These are phyloP conservation scores for Lepus timidus DNA, from an alignment of 2,113 vertebrate species.

Conservation along the genomic window DNA sequence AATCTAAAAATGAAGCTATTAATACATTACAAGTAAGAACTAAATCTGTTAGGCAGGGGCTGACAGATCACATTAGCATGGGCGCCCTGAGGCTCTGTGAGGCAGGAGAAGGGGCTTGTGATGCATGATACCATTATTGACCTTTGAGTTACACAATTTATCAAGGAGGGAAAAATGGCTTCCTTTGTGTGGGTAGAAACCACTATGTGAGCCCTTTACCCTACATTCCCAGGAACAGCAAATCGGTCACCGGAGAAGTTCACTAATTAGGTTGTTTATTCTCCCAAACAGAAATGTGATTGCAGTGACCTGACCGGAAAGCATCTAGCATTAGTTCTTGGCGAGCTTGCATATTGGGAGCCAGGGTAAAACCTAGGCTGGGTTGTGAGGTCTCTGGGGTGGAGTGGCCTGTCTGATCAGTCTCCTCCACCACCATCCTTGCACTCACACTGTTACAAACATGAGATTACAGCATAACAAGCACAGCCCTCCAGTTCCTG, in stretches of 20 bases:
- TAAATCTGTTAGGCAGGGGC: slow-evolving; percentile 80
- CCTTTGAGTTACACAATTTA: slow-evolving; percentile 81
- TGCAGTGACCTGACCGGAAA: neutral
- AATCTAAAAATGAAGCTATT: slow-evolving; percentile 82
- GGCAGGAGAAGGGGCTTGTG: slow-evolving; percentile 74
- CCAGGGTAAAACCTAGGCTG: neutral
- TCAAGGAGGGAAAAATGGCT: slow-evolving; percentile 56
- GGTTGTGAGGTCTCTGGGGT: neutral
- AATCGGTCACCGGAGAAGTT: slow-evolving; percentile 11
- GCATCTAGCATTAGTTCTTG: neutral
- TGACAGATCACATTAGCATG: slow-evolving; percentile 83
- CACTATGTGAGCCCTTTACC: slow-evolving; percentile 6
- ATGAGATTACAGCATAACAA: neutral
- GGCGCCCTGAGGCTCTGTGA: slow-evolving; percentile 72
- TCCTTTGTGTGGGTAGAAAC: slow-evolving; percentile 54
- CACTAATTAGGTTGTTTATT: slow-evolving; percentile 65
- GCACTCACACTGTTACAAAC: neutral
- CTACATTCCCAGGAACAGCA: neutral
- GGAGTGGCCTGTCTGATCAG: neutral
- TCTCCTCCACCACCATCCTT: neutral
- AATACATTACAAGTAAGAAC: slow-evolving; percentile 80
- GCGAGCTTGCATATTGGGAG: neutral
- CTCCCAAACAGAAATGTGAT: neutral
- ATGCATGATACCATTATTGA: slow-evolving; percentile 83
- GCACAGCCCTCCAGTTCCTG: neutral